Percentiles rank a stretch among this genome's conserved stretches.
phyloP scores from a whole-genome alignment of 2,888 invertebrate genomes.

The Coenonympha glycerion region DNA sequence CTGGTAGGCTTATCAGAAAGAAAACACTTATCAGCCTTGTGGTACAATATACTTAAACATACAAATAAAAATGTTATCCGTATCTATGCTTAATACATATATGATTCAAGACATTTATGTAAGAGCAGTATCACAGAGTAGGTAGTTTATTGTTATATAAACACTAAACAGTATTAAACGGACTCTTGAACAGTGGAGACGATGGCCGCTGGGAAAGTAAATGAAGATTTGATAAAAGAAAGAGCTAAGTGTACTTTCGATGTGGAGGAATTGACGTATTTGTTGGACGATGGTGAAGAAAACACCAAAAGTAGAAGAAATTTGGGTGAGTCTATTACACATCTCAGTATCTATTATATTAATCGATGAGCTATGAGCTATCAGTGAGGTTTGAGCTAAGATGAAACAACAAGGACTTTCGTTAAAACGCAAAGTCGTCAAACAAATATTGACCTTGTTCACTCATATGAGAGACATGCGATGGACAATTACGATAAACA shows the following conservation, averaged over 20 bases:
- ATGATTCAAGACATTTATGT: background rate
- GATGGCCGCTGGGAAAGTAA: constrained; percentile 53
- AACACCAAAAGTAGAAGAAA: constrained; percentile 78
- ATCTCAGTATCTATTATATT: background rate
- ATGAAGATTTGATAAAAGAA: constrained; percentile 81
- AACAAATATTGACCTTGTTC: too few relatives aligned
- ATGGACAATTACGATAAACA: too few relatives aligned
- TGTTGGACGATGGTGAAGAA: constrained; percentile 82
- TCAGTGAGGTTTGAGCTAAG: background rate
- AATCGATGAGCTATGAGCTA: background rate
- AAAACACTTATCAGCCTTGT: background rate
- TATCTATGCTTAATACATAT: background rate
- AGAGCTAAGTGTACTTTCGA: constrained; percentile 82
- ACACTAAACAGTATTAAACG: too few relatives aligned
- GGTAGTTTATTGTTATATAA: too few relatives aligned
- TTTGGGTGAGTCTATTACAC: constrained; percentile 41
- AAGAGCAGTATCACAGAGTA: too few relatives aligned
- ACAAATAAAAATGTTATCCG: background rate
- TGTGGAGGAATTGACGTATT: constrained; percentile 82
- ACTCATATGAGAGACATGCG: too few relatives aligned
- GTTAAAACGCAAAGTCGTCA: too few relatives aligned
- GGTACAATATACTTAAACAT: background rate
- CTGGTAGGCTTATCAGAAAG: background rate
- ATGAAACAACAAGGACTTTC: too few relatives aligned
- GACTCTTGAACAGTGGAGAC: constrained; percentile 1